phyloP scores from a whole-genome alignment of 2,888 invertebrate genomes.

The Platypus cylindrus region DNA sequence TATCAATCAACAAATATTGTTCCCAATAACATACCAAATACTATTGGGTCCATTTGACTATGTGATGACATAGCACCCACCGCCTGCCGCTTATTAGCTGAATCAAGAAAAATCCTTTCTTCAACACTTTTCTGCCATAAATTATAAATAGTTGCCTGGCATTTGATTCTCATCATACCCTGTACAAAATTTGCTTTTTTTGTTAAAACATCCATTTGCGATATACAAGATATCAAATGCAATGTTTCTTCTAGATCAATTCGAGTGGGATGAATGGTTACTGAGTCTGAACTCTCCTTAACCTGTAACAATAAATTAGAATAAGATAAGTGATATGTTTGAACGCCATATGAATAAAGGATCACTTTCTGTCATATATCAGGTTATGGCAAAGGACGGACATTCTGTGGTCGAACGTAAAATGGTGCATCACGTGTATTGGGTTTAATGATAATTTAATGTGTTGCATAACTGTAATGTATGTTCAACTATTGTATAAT shows the following conservation, averaged over 20 bases:
- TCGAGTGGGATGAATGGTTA: constrained; percentile 21
- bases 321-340: neutral
- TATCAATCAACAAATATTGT: too few relatives aligned
- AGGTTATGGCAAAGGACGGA: too few relatives aligned
- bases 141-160: constrained; percentile 26
- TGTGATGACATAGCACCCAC: constrained; percentile 34
- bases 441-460: too few relatives aligned
- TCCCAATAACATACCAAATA: constrained; percentile 12
- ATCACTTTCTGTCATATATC: too few relatives aligned
- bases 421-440: too few relatives aligned
- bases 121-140: constrained; percentile 27
- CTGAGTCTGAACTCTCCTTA: constrained; percentile 20
- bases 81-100: constrained; percentile 29
- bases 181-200: constrained; percentile 26
- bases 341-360: too few relatives aligned
- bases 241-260: constrained; percentile 21
- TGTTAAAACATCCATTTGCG: constrained; percentile 27
- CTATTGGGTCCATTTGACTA: constrained; percentile 21
- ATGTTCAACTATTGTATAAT: too few relatives aligned
- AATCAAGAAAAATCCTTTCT: constrained; percentile 26
- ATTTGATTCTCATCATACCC: constrained; percentile 28
- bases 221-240: constrained; percentile 25
- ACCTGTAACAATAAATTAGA: constrained; percentile 23
- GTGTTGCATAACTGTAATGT: too few relatives aligned
- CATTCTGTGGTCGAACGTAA: too few relatives aligned